A percentile compares a stretch with the other conserved stretches of the same genome.
phyloP scores from a whole-genome alignment of 2,888 invertebrate genomes.

The Peribatodes rhomboidaria region DNA sequence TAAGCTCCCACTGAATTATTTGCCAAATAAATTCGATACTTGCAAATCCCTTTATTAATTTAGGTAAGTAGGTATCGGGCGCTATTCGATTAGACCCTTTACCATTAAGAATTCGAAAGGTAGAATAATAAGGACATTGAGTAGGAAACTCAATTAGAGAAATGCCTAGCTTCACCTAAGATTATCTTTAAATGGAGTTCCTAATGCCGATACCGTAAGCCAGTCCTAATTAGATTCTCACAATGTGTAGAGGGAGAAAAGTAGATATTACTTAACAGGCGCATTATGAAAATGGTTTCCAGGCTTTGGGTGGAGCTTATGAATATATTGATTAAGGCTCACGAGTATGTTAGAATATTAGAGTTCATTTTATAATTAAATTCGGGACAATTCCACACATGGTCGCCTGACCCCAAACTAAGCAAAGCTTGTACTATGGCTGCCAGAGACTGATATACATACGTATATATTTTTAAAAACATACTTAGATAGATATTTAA shows the following conservation, averaged over 20 bases:
- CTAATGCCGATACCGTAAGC: slow-evolving; percentile 55
- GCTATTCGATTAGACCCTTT: slow-evolving; percentile 43
- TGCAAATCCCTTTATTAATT: slow-evolving; percentile 43
- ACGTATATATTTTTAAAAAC: too few relatives aligned
- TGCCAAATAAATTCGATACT: slow-evolving; percentile 29
- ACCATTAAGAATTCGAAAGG: slow-evolving; percentile 42
- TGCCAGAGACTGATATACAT: too few relatives aligned
- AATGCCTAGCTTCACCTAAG: slow-evolving; percentile 50
- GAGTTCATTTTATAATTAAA: too few relatives aligned
- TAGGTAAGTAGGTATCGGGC: slow-evolving; percentile 40
- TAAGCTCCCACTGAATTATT: slow-evolving; percentile 25
- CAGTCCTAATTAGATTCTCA: slow-evolving; percentile 58
- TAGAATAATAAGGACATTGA: slow-evolving; percentile 48
- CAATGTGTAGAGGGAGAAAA: slow-evolving; percentile 29
- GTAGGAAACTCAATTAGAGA: slow-evolving; percentile 55
- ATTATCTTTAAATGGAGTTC: slow-evolving; percentile 37
- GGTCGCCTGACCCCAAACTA: too few relatives aligned
- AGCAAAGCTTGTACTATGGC: too few relatives aligned
- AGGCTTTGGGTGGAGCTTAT: neutral
- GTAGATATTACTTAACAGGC: slow-evolving; percentile 18
- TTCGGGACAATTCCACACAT: too few relatives aligned
- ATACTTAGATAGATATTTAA: too few relatives aligned
- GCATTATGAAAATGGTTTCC: slow-evolving; percentile 22
- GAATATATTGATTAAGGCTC: neutral
- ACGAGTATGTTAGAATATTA: too few relatives aligned